Conservation (phyloP, 2,888 invertebrate genomes). For the Idaea biselata region DNA sequence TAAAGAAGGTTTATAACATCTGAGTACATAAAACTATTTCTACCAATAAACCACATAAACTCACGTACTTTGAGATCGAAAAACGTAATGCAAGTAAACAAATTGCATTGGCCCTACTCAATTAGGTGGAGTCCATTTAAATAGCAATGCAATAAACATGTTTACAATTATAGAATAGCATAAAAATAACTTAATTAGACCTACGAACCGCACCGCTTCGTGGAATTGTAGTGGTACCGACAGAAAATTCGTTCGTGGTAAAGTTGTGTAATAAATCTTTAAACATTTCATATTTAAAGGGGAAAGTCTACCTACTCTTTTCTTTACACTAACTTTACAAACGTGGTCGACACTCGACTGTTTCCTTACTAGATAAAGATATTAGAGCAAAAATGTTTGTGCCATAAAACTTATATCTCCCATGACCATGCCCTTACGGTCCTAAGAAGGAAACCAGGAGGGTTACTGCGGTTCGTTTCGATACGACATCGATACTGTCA, state of each 20-base stretch:
- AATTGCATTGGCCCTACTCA: slow-evolving; percentile 47
- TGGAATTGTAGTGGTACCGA: slow-evolving; percentile 16
- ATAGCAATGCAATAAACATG: slow-evolving; percentile 54
- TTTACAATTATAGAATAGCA: slow-evolving; percentile 48
- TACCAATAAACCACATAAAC: slow-evolving; percentile 11
- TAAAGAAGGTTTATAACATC: neutral
- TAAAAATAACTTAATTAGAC: slow-evolving; percentile 41
- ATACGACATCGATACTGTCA: no score
- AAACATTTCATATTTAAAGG: neutral
- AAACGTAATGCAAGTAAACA: slow-evolving; percentile 24
- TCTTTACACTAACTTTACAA: no score
- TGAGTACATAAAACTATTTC: neutral
- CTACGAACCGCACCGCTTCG: slow-evolving; percentile 23
- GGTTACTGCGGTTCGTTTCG: no score
- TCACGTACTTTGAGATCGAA: slow-evolving; percentile 35
- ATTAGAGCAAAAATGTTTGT: no score
- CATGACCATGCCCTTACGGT: no score
- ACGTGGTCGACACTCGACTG: no score
- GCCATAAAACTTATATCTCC: no score
- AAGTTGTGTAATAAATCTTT: neutral
- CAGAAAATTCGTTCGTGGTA: neutral
- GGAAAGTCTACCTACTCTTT: no score
- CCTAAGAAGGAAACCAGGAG: no score
- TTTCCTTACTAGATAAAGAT: no score
- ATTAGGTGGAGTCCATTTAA: slow-evolving; percentile 49